Evolutionary conservation across 1,140 invertebrate species (phyloP), one percentile per base, ranked within the genome.

Genomic region (Pomacea maculata): DNA sequence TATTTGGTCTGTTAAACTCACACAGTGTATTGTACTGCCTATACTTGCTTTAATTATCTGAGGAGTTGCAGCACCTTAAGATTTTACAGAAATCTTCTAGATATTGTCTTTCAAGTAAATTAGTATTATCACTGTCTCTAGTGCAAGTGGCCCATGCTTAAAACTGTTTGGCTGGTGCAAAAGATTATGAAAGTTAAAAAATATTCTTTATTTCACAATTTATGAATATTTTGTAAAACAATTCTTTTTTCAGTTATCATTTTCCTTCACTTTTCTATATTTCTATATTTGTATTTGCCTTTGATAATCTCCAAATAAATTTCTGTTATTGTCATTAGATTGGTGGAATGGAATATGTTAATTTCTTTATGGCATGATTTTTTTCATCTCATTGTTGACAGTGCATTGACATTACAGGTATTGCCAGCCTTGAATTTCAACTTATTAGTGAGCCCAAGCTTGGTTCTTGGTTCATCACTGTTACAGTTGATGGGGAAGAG

Each of bases 381-480:
- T 25, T 11, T 45, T 19, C 25, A 25, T 76, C 8, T 15, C 17
- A 15, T 4, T 67, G 61, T 25, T 29, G 57, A 14, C 57, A 61
- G 11, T 61, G 57, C 45, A 11, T 73, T 61, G 74, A 17, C 74
- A 15, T 79, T 84, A 10, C 74, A 91, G 90, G 89, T 10, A 78
- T 91, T 57, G 75, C 82, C 15, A 88, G 84, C 77, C 83, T 91
- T 34, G 95, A 98, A 86, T 89, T 98, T 1, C 93, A 95, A 84
- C 90, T 99, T 2, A 96, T 96, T 11, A 93, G 95, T 29, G 94
- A 95, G 80, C 96, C 97, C 0, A 95, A 97, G n/a, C 92, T 98
- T 12, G 97, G 97, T n/a, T 94, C 95, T 85, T 99, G 97, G 97
- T 95, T 94, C 68, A 96, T 99, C 76, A 93, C 93, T 70, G 94